These are phyloP conservation scores for Botia almorhae DNA, from an alignment of 2,797 vertebrate species.

Conservation along the genomic window DNA sequence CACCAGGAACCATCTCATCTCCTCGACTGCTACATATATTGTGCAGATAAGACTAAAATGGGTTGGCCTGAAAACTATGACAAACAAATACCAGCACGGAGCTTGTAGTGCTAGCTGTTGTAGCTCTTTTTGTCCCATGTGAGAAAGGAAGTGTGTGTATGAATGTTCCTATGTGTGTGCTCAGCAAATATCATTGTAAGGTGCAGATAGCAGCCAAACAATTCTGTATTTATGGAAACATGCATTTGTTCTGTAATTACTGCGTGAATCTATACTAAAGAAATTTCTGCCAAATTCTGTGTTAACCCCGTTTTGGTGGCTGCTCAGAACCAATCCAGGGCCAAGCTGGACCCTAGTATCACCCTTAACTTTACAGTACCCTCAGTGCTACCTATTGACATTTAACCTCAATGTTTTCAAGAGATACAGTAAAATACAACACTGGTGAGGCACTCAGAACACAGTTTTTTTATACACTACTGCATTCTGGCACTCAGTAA, in stretches of 20 bases:
- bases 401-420: not conserved
- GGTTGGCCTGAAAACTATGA: slow-evolving; percentile 60
- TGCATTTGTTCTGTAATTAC: slow-evolving; percentile 11
- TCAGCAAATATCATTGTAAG: slow-evolving; percentile 30
- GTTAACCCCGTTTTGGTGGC: not conserved
- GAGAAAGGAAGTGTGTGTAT: not conserved
- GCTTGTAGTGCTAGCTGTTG: not conserved
- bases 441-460: not conserved
- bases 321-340: not conserved
- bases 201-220: not conserved
- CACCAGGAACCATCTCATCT: slow-evolving; percentile 60
- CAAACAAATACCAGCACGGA: slow-evolving; percentile 60
- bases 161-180: slow-evolving; percentile 12
- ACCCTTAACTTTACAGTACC: not conserved
- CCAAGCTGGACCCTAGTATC: not conserved
- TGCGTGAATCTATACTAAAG: not conserved
- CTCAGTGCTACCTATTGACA: not conserved
- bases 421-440: not conserved
- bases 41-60: slow-evolving; percentile 62
- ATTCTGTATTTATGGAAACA: not conserved
- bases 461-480: not conserved
- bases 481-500: not conserved
- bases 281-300: not conserved
- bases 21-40: slow-evolving; percentile 60
- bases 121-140: slow-evolving; percentile 9